Conservation (phyloP, 2,113 vertebrate species). For the Nyctereutes procyonoides region DNA sequence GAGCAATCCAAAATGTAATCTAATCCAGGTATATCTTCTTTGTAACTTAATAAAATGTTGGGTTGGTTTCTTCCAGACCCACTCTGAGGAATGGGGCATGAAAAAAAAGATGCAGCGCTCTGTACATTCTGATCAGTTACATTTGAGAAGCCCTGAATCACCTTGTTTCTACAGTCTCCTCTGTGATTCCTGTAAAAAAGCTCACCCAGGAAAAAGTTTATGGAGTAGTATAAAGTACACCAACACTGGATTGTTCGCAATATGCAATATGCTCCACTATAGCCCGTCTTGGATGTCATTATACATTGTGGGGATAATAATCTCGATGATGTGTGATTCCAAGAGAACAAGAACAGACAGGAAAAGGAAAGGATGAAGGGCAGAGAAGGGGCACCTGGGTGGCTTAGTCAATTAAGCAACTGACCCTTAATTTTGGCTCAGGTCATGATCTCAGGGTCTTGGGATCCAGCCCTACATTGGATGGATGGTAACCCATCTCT, state of each 20-base stretch:
- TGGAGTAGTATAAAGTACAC: neutral
- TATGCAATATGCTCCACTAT: neutral
- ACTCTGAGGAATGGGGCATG: neutral
- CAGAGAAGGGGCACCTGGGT: neutral
- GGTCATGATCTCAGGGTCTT: neutral
- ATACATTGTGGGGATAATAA: neutral
- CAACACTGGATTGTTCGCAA: neutral
- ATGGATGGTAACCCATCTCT: neutral
- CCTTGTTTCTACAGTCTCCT: neutral
- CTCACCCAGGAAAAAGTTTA: neutral
- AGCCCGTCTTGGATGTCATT: neutral
- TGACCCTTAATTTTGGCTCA: neutral
- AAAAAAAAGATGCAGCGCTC: neutral
- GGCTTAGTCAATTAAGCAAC: neutral
- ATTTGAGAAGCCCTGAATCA: neutral
- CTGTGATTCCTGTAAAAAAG: neutral
- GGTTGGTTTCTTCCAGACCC: neutral
- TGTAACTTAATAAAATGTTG: neutral
- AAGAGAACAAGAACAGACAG: neutral
- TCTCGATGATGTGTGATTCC: neutral
- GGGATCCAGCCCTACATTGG: neutral
- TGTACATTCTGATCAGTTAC: neutral
- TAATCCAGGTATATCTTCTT: neutral
- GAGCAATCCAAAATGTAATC: neutral
- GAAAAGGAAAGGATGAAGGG: neutral